Evolutionary conservation across 2,797 vertebrate species (phyloP).

Genomic region (Pipistrellus nathusii): DNA sequence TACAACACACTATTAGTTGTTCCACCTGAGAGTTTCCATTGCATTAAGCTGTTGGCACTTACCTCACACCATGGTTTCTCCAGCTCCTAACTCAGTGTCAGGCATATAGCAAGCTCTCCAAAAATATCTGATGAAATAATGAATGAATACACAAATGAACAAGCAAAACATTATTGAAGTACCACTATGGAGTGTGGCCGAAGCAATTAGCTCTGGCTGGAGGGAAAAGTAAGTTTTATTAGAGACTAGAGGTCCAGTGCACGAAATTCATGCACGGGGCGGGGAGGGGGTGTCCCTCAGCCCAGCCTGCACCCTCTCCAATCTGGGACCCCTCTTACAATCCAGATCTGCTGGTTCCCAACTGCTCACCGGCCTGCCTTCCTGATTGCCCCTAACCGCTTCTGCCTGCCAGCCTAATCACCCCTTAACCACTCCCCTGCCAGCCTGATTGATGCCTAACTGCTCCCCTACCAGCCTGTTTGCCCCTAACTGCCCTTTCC

Average conservation of each 20-base stretch:
- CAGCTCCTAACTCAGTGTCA: conserved; percentile 16
- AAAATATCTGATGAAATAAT: conserved; percentile 3
- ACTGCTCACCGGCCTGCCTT: too few relatives aligned
- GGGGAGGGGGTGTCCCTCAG: too few relatives aligned
- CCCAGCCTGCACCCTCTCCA: too few relatives aligned
- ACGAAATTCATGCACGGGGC: too few relatives aligned
- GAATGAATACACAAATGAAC: conserved; percentile 40
- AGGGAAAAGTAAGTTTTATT: conserved; percentile 15
- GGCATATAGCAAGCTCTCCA: not conserved
- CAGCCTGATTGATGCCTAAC: too few relatives aligned
- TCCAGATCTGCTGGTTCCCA: too few relatives aligned
- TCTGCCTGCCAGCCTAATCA: too few relatives aligned
- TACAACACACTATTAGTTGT: not conserved
- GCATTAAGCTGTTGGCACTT: conserved; percentile 39
- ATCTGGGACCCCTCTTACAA: too few relatives aligned
- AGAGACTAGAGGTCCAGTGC: not conserved
- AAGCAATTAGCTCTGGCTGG: conserved; percentile 18
- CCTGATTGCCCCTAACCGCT: too few relatives aligned
- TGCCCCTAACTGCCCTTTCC: too few relatives aligned
- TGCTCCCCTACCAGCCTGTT: too few relatives aligned
- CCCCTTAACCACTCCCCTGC: too few relatives aligned
- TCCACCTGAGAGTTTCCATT: conserved; percentile 28
- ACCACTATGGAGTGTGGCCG: not conserved
- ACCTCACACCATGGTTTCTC: conserved; percentile 21
- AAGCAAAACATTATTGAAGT: conserved; percentile 35